phyloP scores from a whole-genome alignment of 2,797 vertebrate genomes.

The Phrynocephalus vlangalii region DNA sequence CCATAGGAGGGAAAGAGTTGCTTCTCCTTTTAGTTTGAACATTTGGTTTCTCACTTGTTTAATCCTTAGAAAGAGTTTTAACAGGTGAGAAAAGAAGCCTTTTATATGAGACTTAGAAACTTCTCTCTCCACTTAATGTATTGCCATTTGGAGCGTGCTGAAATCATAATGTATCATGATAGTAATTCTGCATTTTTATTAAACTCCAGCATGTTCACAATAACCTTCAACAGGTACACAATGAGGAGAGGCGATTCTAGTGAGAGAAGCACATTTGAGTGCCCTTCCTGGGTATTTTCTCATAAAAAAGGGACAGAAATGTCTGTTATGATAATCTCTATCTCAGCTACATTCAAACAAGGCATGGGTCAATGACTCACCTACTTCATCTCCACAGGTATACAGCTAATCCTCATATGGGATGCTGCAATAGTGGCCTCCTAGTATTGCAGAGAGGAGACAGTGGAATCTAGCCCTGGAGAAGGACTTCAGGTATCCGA shows the following conservation, averaged over 20 bases:
- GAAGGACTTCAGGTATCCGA: no score
- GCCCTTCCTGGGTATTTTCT: no score
- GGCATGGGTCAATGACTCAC: no score
- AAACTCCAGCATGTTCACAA: not conserved
- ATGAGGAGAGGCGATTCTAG: conserved; percentile 40
- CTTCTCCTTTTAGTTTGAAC: not conserved
- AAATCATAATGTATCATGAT: conserved; percentile 47
- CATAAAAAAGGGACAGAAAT: no score
- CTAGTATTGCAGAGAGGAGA: no score
- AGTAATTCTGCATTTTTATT: conserved; percentile 50
- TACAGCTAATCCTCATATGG: no score
- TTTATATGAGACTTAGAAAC: conserved; percentile 26
- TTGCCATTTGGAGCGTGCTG: conserved; percentile 40
- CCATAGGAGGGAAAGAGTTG: no score
- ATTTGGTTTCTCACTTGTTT: not conserved
- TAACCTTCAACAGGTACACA: conserved; percentile 8
- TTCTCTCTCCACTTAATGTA: not conserved
- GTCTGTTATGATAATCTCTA: no score
- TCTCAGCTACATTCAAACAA: no score
- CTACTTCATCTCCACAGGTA: no score
- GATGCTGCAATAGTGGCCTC: no score
- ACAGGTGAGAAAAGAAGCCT: not conserved
- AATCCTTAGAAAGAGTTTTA: conserved; percentile 4
- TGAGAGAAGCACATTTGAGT: not conserved
- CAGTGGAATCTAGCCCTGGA: no score